Base-by-base conservation (phyloP, 2,888 invertebrate species). In the Macrosoma leucophasiata region DNA sequence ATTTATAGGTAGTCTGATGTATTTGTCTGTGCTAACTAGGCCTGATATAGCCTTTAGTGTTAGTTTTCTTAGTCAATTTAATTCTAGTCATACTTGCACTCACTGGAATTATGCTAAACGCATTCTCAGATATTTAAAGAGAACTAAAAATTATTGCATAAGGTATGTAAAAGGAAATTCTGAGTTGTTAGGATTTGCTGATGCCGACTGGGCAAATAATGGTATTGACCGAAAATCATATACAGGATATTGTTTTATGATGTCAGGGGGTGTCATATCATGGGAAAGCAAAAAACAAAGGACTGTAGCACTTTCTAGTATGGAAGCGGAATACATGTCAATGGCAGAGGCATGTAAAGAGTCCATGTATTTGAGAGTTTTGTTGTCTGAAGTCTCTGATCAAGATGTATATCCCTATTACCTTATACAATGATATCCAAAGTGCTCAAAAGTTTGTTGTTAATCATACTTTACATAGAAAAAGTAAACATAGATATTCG, bases 61-160 rank as follows among this genome's bases (percentile, higher is more conserved):
- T 20, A 11, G 20, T 20, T 29, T 21, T 20, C 14, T 29, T 10
- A 29, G 29, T 29, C 29, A 29, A 29, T 29, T 29, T 29, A 29
- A 29, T 21, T 12, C 9, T 13, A 15, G 28, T 17, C 18, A 28
- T 28, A 17, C n/a, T 9, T 15, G 13, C n/a, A 4, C 9, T 11
- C 29, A 29, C 13, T 29, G 29, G 20, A 21, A 20, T 13, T 21
- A 21, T 21, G 21, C 10, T 12, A 29, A 29, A 14, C 17, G 19
- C 9, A 19, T 29, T 9, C 14, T 29, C 8, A 29, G 21, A 12
- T 29, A 29, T 21, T 20, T 29, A 20, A 29, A 21, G 14, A 12
- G 11, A 10, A 29, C 21, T 21, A 29, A 29, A 29, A 19, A 19
- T 18, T 21, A 20, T 21, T 19, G 29, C 21, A 13, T 29, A 13